A percentile compares a stretch with the other conserved stretches of the same genome.
These are phyloP conservation scores for Andrena flavipes DNA, from an alignment of 2,888 invertebrate genomes.

Conservation along the genomic window DNA sequence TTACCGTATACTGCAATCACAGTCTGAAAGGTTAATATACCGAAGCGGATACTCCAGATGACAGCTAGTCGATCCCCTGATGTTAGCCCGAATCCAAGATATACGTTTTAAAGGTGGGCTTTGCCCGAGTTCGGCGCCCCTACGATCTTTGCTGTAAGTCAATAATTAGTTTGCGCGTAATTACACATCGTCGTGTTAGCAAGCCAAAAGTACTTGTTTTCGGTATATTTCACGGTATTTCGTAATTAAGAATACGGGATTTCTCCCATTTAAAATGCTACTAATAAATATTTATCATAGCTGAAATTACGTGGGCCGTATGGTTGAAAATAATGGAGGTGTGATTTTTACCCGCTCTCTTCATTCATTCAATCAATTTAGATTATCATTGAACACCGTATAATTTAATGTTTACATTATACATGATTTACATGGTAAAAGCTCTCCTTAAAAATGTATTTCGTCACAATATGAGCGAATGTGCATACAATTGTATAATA, in stretches of 20 bases:
- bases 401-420: conserved; percentile 24
- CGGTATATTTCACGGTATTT: not conserved
- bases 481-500: not conserved
- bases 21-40: too few relatives aligned
- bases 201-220: too few relatives aligned
- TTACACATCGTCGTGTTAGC: too few relatives aligned
- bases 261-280: not conserved
- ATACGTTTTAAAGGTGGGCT: too few relatives aligned
- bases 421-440: conserved; percentile 27
- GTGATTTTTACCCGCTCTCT: conserved; percentile 3
- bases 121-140: too few relatives aligned
- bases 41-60: too few relatives aligned
- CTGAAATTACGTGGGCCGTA: not conserved
- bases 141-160: too few relatives aligned
- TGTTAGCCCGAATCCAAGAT: too few relatives aligned
- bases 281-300: not conserved
- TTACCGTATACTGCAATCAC: too few relatives aligned
- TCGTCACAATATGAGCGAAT: conserved; percentile 15
- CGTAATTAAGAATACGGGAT: not conserved
- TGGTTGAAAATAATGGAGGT: not conserved
- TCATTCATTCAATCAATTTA: conserved; percentile 43
- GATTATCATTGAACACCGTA: conserved; percentile 20
- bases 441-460: conserved; percentile 34
- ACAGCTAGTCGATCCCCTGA: too few relatives aligned
- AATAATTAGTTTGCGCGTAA: too few relatives aligned